Evolutionary conservation across 2,113 vertebrate genomes (phyloP), one percentile per base, ranked within the genome.

Genomic region (Phyllostomus hastatus): DNA sequence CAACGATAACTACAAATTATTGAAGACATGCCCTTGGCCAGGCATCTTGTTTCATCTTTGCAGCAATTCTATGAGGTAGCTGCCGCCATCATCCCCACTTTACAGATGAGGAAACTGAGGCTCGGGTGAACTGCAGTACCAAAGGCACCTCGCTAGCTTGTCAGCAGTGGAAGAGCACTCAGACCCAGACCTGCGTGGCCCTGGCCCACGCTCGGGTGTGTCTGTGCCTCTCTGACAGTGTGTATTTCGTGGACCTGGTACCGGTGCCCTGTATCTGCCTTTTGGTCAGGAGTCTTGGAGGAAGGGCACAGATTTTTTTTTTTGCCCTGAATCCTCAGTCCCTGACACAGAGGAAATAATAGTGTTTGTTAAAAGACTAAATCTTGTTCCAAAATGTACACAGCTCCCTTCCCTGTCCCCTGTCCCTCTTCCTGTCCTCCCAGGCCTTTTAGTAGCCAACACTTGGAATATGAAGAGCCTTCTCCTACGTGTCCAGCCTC

Each of bases 261-360:
- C n/a, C 11, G 0, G 11, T 54, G 31, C 70, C 64, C 7, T 2
- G 20, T 7, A 9, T 38, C 33, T 76, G 76, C 35, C 33, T 48
- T 93, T 5, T 2, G 33, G 35, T 35, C 61, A 43, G 88, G 76
- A 72, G 31, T 69, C 79, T 67, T 31, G 2, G 35, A 90, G 52
- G 43, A 91, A 79, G 43, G 43, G 15, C 69, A 54, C 48, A 48
- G 59, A 10, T 28, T 43, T 12, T 64, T 83, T 92, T 61, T 3
- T 48, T 93, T 48, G 16, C 46, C 70, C 59, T 19, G 33, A 84
- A 66, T 85, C 81, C 46, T 88, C 28, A 1, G 17, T 80, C 64
- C 83, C 72, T 64, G n/a, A 50, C 41, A 81, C 83, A 83, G 82
- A 95, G 46, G 46, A 95, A 93, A 93, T 52, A 79, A 90, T 15